phyloP scores from a whole-genome alignment of 2,113 vertebrate species.

The Tupaia chinensis region DNA sequence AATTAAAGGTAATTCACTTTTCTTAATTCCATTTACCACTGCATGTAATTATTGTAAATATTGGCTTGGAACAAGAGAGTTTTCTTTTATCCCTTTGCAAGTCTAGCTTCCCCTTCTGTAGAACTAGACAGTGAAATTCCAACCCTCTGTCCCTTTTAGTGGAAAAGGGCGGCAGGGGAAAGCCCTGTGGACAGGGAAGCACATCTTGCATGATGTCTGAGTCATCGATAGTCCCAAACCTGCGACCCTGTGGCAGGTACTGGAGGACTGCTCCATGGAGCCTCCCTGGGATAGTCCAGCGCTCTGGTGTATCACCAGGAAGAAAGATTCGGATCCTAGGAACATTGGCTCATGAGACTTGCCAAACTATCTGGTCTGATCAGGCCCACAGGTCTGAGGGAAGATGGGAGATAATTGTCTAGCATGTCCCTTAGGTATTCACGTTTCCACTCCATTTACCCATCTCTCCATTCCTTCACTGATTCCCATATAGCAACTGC shows the following conservation, averaged over 20 bases:
- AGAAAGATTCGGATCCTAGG: neutral
- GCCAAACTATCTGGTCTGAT: neutral
- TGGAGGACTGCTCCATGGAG: neutral
- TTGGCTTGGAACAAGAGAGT: slow-evolving; percentile 51
- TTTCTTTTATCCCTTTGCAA: neutral
- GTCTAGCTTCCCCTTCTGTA: neutral
- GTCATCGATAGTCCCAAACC: neutral
- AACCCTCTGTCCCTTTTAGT: neutral
- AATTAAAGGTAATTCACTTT: slow-evolving; percentile 71
- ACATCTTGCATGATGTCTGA: neutral
- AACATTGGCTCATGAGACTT: neutral
- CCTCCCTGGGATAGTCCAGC: neutral
- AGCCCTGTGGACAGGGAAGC: neutral
- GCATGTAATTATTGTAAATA: slow-evolving; percentile 71
- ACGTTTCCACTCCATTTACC: neutral
- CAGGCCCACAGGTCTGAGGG: neutral
- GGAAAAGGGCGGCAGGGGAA: neutral
- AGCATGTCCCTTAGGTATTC: neutral
- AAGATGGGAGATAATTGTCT: neutral
- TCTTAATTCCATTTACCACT: slow-evolving; percentile 57
- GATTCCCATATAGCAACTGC: neutral
- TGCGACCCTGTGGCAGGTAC: neutral
- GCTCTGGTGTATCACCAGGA: neutral
- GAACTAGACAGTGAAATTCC: neutral
- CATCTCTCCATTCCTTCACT: neutral